These are phyloP conservation scores for Brassicogethes aeneus DNA, from an alignment of 2,888 invertebrate species.

Conservation along the genomic window DNA sequence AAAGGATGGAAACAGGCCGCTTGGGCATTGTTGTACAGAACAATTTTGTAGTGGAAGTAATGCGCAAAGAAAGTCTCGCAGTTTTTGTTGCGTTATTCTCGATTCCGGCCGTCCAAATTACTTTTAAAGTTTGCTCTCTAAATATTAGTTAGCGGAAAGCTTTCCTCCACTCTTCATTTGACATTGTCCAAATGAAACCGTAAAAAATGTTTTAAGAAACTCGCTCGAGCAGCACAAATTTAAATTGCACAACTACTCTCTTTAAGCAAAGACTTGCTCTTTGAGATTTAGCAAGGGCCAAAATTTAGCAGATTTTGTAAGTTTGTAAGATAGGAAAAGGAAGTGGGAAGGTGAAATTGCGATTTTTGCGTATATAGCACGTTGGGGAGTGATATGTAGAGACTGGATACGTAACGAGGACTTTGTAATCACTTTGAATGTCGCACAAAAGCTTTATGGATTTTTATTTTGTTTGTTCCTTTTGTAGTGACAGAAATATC, in stretches of 20 bases:
- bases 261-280: too few relatives aligned
- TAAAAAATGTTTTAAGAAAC: too few relatives aligned
- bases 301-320: background rate
- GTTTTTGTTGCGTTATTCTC: slow-evolving; percentile 9
- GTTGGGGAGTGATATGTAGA: background rate
- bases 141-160: slow-evolving; percentile 11
- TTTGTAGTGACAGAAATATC: too few relatives aligned
- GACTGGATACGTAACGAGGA: background rate
- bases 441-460: background rate
- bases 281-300: too few relatives aligned
- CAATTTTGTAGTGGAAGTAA: background rate
- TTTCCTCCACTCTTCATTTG: slow-evolving; percentile 5
- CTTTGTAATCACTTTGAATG: background rate
- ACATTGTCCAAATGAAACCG: slow-evolving; percentile 5
- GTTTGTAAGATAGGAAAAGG: background rate
- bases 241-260: too few relatives aligned
- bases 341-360: background rate
- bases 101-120: slow-evolving; percentile 10
- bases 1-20: too few relatives aligned
- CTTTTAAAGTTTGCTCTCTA: slow-evolving; percentile 11
- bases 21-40: background rate
- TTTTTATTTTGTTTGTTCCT: too few relatives aligned
- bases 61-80: background rate
- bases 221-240: too few relatives aligned
- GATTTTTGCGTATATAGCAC: slow-evolving; percentile 1